A percentile compares a stretch with the other conserved stretches of the same genome.
These are phyloP conservation scores for Synanthedon myopaeformis DNA, from an alignment of 2,888 invertebrate species.

Conservation along the genomic window DNA sequence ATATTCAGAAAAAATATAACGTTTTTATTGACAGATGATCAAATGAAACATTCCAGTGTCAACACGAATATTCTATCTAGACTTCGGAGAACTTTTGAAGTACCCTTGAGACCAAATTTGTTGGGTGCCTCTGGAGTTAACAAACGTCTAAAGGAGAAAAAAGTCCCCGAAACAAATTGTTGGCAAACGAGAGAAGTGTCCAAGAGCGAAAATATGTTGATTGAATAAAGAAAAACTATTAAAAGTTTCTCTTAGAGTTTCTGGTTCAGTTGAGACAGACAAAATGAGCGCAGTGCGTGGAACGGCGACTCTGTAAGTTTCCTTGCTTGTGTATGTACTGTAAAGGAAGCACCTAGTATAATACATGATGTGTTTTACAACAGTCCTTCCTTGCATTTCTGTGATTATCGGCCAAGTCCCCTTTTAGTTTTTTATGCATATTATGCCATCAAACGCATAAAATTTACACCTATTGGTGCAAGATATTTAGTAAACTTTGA, in stretches of 20 bases:
- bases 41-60: conserved; percentile 6
- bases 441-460: no score
- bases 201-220: conserved; percentile 66
- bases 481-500: no score
- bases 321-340: conserved; percentile 1
- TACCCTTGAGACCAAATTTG: conserved; percentile 54
- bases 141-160: conserved; percentile 40
- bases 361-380: neutral
- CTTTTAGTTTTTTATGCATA: no score
- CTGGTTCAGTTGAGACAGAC: conserved; percentile 45
- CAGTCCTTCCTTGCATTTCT: no score
- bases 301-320: conserved; percentile 17
- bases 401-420: no score
- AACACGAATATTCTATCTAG: conserved; percentile 41
- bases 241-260: conserved; percentile 56
- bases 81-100: conserved; percentile 42
- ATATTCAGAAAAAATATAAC: conserved; percentile 1
- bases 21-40: neutral
- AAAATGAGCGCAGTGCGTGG: conserved; percentile 40
- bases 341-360: neutral
- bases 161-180: conserved; percentile 63
- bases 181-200: conserved; percentile 64
- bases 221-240: conserved; percentile 69
- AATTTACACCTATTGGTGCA: no score
- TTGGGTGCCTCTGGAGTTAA: conserved; percentile 40